Evolutionary conservation across 2,888 invertebrate species (phyloP).

Genomic region (Nezara viridula): DNA sequence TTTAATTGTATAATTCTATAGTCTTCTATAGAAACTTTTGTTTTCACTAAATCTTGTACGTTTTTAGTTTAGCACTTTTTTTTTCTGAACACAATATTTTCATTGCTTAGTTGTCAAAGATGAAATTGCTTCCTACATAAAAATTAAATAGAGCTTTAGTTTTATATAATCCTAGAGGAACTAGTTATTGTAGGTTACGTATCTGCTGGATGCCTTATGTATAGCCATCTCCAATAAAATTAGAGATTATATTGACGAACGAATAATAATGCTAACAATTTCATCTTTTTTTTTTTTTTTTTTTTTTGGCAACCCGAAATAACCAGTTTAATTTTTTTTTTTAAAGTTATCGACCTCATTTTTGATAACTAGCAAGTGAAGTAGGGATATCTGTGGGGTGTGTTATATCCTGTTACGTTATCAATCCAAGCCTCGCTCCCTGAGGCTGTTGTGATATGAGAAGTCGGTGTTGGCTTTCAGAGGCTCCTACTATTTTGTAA

Average conservation of each 20-base stretch:
- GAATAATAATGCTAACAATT: too few relatives aligned
- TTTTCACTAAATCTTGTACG: background rate
- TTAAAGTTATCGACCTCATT: background rate
- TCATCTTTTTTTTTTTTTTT: too few relatives aligned
- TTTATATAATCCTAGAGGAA: background rate
- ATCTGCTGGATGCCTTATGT: background rate
- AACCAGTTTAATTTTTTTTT: too few relatives aligned
- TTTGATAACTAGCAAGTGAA: background rate
- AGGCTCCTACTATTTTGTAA: background rate
- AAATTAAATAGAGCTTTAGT: background rate
- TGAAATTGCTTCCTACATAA: background rate
- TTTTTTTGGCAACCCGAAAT: too few relatives aligned
- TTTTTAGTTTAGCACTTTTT: background rate
- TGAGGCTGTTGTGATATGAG: background rate
- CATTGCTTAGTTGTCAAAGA: background rate
- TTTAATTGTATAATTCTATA: background rate
- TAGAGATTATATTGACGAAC: too few relatives aligned
- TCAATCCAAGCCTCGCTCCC: background rate
- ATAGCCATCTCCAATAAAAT: background rate
- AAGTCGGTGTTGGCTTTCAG: background rate
- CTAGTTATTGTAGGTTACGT: background rate
- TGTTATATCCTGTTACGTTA: background rate
- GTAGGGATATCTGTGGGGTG: background rate
- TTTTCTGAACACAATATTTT: background rate
- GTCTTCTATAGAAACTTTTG: background rate